Evolutionary conservation across 2,888 invertebrate genomes (phyloP), one percentile per base, ranked within the genome.

Genomic region (Coenonympha glycerion): DNA sequence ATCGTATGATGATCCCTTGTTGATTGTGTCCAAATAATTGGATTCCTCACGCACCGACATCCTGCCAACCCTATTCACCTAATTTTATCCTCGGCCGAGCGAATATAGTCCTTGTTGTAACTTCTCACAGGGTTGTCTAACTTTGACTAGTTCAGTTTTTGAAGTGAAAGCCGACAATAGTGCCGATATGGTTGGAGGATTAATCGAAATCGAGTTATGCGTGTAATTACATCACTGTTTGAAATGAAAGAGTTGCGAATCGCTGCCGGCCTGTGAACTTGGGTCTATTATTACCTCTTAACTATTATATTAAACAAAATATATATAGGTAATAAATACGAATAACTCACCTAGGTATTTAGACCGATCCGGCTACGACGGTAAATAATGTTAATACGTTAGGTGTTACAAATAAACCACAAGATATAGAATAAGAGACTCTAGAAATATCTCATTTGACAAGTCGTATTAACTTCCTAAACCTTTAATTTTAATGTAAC

Each of bases 1-100:
- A 56, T 57, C 56, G 53, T 52, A 51, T 54, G 55, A 68, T 74
- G 68, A 73, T 72, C 68, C 66, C 63, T 60, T 67, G 68, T 76
- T 76, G 75, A 79, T 78, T 76, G 76, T 74, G 71, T 69, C 69
- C 73, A 72, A 68, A 78, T 81, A 81, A 81, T 79, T 81, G 79
- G 78, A 80, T 78, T 72, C 63, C 68, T 65, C 66, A 58, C 62
- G 59, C 58, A 50, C 56, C 52, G 37, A 36, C 51, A 44, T 48
- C 21, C 47, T 36, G 37, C 49, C 54, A 54, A 55, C 52, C 41
- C 48, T 48, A 49, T 49, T 45, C 54, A 47, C 26, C 47, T 51
- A 45, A 47, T 54, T 52, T 39, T 26, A 19, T 18, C 13, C n/a
- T n/a, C 3, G 6, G 11, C 49, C 45, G 6, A 9, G 19, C 47